Evolutionary conservation across 37 sponge, comb jelly and placozoan genomes (phyloP).

Genomic region (Aplysina aerophoba): DNA sequence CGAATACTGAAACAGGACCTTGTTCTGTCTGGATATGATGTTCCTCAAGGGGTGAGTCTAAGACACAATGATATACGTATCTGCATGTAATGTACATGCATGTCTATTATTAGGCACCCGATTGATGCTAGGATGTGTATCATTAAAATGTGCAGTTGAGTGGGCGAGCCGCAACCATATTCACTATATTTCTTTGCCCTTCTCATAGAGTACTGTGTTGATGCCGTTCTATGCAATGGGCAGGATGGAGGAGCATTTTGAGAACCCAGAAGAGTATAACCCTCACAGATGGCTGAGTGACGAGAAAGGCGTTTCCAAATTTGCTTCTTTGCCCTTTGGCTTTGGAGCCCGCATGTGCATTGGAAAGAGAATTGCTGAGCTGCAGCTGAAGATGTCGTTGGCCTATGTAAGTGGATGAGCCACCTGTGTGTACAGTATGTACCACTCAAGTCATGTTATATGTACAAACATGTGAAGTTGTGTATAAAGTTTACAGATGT

Average conservation of each 20-base stretch:
- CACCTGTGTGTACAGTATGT: not conserved
- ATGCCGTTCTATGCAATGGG: conserved; percentile 48
- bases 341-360: conserved; percentile 69
- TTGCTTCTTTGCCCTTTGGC: conserved; percentile 64
- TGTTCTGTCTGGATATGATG: conserved; percentile 51
- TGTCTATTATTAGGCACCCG: not conserved
- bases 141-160: too few relatives aligned
- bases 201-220: conserved; percentile 28
- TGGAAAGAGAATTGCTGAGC: conserved; percentile 66
- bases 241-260: conserved; percentile 36
- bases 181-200: too few relatives aligned
- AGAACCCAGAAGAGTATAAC: conserved; percentile 40
- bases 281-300: conserved; percentile 65
- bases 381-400: conserved; percentile 59
- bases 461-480: not conserved
- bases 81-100: not conserved
- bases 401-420: conserved; percentile 32
- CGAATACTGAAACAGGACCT: conserved; percentile 41
- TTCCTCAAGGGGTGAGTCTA: conserved; percentile 51
- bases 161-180: too few relatives aligned
- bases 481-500: not conserved
- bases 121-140: too few relatives aligned
- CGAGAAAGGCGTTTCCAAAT: conserved; percentile 14
- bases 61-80: too few relatives aligned
- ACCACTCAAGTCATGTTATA: not conserved